Percentiles rank a stretch among this genome's conserved stretches.
Conservation (phyloP, 2,113 vertebrate genomes). For the Polypterus senegalus region DNA sequence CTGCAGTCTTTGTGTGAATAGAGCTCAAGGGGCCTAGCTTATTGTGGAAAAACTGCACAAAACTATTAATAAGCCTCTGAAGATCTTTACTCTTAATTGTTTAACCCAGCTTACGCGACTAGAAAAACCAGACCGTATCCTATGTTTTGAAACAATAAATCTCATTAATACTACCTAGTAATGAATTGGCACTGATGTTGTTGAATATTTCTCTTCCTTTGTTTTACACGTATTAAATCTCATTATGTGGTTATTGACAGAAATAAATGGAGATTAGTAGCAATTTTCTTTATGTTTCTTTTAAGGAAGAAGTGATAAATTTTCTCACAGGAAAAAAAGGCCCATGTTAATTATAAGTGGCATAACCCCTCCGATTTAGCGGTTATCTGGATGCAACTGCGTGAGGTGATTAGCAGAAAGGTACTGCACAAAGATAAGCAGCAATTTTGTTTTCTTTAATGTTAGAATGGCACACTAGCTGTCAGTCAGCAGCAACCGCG, state of each 20-base stretch:
- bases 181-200: too few relatives aligned
- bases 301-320: not conserved
- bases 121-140: too few relatives aligned
- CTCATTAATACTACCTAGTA: too few relatives aligned
- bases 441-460: not conserved
- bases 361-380: conserved; percentile 4
- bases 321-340: not conserved
- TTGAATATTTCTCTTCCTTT: not conserved
- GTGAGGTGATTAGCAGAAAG: conserved; percentile 1
- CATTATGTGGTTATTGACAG: not conserved
- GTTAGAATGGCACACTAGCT: not conserved
- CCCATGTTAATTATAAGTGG: not conserved
- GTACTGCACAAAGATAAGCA: not conserved
- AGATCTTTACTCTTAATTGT: too few relatives aligned
- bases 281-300: not conserved
- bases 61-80: too few relatives aligned
- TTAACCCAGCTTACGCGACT: too few relatives aligned
- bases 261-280: not conserved
- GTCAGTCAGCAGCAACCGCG: not conserved
- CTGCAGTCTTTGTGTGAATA: too few relatives aligned
- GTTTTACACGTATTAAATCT: not conserved
- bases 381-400: conserved; percentile 6
- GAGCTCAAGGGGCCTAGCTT: too few relatives aligned
- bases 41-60: too few relatives aligned
- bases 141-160: too few relatives aligned